phyloP scores from a whole-genome alignment of 2,797 vertebrate genomes.

The Neosalanx taihuensis region DNA sequence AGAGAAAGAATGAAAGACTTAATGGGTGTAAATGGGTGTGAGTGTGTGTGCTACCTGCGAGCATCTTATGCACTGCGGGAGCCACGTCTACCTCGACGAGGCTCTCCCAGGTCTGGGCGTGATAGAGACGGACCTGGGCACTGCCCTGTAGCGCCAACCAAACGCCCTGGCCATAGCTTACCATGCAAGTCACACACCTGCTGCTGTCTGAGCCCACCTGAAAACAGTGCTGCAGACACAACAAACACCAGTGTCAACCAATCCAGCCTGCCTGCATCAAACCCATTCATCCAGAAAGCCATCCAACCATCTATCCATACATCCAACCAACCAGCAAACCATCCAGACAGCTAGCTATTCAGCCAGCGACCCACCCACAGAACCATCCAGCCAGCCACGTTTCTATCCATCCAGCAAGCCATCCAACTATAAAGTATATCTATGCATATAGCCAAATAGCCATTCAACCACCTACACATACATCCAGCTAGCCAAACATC shows the following conservation, averaged over 20 bases:
- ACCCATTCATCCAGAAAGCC: neutral
- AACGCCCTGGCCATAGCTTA: conserved; percentile 84
- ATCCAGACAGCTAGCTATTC: neutral
- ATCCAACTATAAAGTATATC: too few relatives aligned
- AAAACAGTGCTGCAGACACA: conserved; percentile 80
- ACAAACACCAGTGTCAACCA: neutral
- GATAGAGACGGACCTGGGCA: conserved; percentile 90
- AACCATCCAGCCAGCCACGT: conserved; percentile 5
- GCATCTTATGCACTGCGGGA: conserved; percentile 97
- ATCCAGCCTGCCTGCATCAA: neutral
- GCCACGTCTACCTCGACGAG: conserved; percentile 92
- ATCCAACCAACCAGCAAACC: neutral
- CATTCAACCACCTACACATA: too few relatives aligned
- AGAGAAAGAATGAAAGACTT: neutral
- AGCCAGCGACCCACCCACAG: too few relatives aligned
- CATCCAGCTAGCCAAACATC: too few relatives aligned
- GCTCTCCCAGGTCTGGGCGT: conserved; percentile 87
- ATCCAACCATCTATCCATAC: neutral
- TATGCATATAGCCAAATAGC: too few relatives aligned
- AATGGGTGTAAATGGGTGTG: neutral
- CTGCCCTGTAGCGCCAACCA: conserved; percentile 94
- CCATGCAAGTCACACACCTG: conserved; percentile 93
- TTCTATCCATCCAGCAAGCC: too few relatives aligned
- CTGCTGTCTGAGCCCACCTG: conserved; percentile 87
- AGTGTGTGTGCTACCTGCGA: conserved; percentile 78